These are phyloP conservation scores for Mus spicilegus DNA, from an alignment of 2,113 vertebrate species.

Conservation along the genomic window DNA sequence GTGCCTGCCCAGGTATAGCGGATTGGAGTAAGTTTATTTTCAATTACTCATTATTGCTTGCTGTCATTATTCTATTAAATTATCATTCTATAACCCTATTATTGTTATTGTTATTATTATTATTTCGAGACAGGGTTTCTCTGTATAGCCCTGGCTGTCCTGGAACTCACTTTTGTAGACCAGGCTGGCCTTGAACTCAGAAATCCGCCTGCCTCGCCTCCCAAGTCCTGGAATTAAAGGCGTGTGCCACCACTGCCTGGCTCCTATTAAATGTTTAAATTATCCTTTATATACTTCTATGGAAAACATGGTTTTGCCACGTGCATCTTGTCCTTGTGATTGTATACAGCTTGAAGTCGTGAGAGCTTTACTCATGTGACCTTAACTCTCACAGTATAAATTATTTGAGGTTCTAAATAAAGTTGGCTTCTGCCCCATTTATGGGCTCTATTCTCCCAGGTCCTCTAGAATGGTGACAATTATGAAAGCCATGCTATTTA, in stretches of 20 bases:
- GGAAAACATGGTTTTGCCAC: not conserved
- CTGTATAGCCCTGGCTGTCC: too few species aligned
- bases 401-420: not conserved
- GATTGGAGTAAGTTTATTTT: not conserved
- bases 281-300: not conserved
- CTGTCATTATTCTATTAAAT: not conserved
- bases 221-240: too few species aligned
- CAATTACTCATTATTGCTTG: not conserved
- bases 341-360: not conserved
- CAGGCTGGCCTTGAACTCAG: too few species aligned
- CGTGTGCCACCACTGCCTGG: too few species aligned
- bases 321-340: too few species aligned
- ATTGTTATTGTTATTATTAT: too few species aligned
- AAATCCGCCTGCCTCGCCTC: too few species aligned
- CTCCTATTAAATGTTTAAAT: not conserved
- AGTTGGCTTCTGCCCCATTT: not conserved
- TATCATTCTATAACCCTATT: too few species aligned
- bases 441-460: not conserved
- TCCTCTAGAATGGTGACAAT: not conserved
- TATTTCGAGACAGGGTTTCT: too few species aligned
- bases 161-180: too few species aligned
- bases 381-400: not conserved
- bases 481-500: not conserved
- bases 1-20: accelerated
- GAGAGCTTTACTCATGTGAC: not conserved